Evolutionary conservation across 2,888 invertebrate species (phyloP), one percentile per base, ranked within the genome.

Genomic region (Harmothoe impar): DNA sequence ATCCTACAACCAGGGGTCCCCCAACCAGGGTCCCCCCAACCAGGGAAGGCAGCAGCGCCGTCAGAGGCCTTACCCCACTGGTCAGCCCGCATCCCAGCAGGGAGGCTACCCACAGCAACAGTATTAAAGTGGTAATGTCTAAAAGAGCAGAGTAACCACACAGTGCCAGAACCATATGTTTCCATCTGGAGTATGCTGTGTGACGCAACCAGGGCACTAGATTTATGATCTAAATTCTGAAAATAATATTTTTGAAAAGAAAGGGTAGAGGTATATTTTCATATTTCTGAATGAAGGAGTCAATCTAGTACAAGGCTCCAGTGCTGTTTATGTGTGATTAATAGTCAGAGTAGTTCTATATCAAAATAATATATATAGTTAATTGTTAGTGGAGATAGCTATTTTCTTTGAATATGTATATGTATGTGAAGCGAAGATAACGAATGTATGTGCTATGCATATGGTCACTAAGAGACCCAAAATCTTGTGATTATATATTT

Each of bases 401-500:
- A 72, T 72, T 72, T 29, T 72, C 25, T n/a, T 29, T 29, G 15
- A 72, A 29, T 72, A 29, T 72, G n/a, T n/a, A 25, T 72, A 29
- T 72, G 29, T 62, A 62, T 43, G 10, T 72, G 72, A 29, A 15
- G 29, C 72, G 43, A 3, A 43, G 43, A 7, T 43, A 43, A 43
- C 3, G 43, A 43, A 43, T 43, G 43, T 43, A 10, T 10, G 10
- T 43, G 43, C 10, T 43, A 43, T 43, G 25, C 25, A 3, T 72
- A 29, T 72, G 29, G 72, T 72, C 72, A 29, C 25, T 15, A 29
- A 29, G n/a, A 29, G 29, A 72, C 15, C 15, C 0, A 29, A 29
- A 25, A 29, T 25, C n/a, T n/a, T 68, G 72, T 72, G 29, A 72
- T 72, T 29, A n/a, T 72, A 62, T 72, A 62, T 62, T 62, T 72